Conservation (phyloP, 2,113 vertebrate genomes). For the Ochotona curzoniae region DNA sequence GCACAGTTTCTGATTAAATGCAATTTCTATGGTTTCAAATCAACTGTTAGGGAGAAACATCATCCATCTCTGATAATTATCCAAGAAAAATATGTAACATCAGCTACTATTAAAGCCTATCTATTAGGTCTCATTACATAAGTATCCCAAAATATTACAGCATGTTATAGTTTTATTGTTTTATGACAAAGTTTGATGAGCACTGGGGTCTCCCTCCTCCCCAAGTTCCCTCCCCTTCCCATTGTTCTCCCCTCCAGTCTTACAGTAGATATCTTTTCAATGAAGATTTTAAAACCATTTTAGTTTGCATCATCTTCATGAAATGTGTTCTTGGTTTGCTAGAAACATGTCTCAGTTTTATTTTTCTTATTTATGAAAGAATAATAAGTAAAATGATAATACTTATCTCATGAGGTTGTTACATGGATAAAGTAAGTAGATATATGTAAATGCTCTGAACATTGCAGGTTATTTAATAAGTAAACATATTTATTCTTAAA, state of each 20-base stretch:
- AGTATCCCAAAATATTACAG: neutral
- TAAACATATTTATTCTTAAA: neutral
- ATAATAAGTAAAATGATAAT: neutral
- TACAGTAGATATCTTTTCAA: neutral
- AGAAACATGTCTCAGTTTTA: neutral
- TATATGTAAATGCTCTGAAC: neutral
- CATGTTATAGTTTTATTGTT: neutral
- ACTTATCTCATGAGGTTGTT: neutral
- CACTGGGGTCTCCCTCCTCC: too few species aligned
- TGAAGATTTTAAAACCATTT: neutral
- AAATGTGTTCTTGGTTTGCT: neutral
- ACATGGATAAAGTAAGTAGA: neutral
- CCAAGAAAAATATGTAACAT: neutral
- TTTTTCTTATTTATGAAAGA: constrained; percentile 15
- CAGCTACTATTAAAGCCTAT: neutral
- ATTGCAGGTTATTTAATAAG: neutral
- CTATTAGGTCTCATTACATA: neutral
- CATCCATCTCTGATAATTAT: neutral
- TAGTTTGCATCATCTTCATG: neutral
- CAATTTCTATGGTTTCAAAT: neutral
- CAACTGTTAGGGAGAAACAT: neutral
- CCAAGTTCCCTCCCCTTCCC: too few species aligned
- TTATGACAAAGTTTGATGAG: too few species aligned
- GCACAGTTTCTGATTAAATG: neutral
- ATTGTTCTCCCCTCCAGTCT: too few species aligned